Evolutionary conservation across 1,140 invertebrate species (phyloP), one percentile per base, ranked within the genome.

Genomic region (Aplysia californica): DNA sequence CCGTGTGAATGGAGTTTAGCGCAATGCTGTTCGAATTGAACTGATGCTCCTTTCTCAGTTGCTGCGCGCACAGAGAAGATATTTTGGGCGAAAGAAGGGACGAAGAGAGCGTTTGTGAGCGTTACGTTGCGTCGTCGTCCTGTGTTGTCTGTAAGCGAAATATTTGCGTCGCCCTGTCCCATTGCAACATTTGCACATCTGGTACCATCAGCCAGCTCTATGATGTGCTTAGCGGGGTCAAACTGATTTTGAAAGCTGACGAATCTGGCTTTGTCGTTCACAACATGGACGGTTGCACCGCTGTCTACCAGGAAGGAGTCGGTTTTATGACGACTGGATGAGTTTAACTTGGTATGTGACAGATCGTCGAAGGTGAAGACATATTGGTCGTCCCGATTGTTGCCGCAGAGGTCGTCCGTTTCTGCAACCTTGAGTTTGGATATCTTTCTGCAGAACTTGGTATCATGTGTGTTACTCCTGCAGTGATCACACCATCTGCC

Each of bases 201-300:
- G 10, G 10, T n/a, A 50, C 44, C 44, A n/a, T 50, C n/a, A 50
- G 44, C 44, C n/a, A 50, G n/a, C 44, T 50, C 44, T 15, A 50
- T 50, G n/a, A 50, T 15, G 44, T 50, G 44, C n/a, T 50, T 50
- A 50, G 10, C n/a, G 44, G 44, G 44, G n/a, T 50, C 44, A 50
- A 50, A 50, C 10, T n/a, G 10, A n/a, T 50, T n/a, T 15, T 50
- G 10, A 50, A 79, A 79, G 2, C 26, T 38, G 29, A 58, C 50
- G 35, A 78, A 78, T 4, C 35, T 61, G 66, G 66, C 58, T 64
- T 71, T 44, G 58, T 77, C 67, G 39, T 31, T 76, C 23, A 79
- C 31, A 21, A 79, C 77, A 36, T 79, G 78, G 4, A 75, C 31
- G 18, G 78, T 78, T 33, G 78, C 78, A 20, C 78, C 75, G 71